These are phyloP conservation scores for Puffinus mauretanicus DNA, from an alignment of 2,113 vertebrate species.

Conservation along the genomic window DNA sequence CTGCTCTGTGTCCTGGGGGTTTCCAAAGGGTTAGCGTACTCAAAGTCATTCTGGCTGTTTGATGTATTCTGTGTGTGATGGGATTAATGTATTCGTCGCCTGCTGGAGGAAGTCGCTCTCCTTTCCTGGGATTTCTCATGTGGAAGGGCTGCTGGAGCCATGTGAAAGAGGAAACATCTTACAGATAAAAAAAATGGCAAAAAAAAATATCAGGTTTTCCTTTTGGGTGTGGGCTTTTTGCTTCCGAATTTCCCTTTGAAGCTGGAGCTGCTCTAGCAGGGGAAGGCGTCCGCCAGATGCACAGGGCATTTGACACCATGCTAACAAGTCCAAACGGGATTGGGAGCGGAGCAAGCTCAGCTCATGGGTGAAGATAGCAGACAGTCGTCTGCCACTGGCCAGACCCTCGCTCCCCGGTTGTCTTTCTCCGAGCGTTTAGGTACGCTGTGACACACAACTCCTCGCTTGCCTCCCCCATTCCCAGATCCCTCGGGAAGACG, in stretches of 20 bases:
- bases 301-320: background rate
- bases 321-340: background rate
- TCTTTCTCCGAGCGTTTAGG: background rate
- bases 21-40: background rate
- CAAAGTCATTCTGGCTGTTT: background rate
- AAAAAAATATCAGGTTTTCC: background rate
- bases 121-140: constrained; percentile 43
- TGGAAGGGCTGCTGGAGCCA: background rate
- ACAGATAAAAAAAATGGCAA: background rate
- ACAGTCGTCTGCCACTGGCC: background rate
- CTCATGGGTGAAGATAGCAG: background rate
- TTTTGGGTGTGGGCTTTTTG: constrained; percentile 1
- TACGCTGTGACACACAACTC: background rate
- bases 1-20: background rate
- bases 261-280: background rate
- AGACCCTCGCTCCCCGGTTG: background rate
- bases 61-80: background rate
- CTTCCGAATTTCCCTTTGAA: constrained; percentile 43
- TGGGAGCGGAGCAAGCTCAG: background rate
- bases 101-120: constrained; percentile 15
- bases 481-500: background rate
- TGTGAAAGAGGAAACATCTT: constrained; percentile 32
- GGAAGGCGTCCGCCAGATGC: background rate
- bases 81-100: background rate
- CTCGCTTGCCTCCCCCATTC: background rate